These are phyloP conservation scores for Drosophila birchii DNA, from an alignment of 2,888 invertebrate genomes.

Conservation along the genomic window DNA sequence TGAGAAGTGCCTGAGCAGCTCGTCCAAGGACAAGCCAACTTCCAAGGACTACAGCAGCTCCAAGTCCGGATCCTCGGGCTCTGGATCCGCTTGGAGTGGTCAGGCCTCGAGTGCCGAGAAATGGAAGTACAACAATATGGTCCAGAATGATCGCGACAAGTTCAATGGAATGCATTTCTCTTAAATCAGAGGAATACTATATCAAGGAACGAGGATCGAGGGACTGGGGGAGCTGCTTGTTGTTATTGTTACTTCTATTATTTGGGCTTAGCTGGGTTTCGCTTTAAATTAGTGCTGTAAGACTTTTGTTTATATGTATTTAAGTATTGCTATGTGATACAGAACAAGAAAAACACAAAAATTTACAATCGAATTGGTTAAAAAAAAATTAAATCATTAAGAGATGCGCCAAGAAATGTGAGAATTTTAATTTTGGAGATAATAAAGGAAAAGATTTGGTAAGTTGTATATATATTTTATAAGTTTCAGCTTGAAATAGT, in stretches of 20 bases:
- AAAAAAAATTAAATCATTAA: slow-evolving; percentile 19
- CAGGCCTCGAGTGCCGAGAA: slow-evolving; percentile 76
- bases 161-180: slow-evolving; percentile 84
- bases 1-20: slow-evolving; percentile 74
- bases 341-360: neutral
- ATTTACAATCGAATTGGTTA: slow-evolving; percentile 19
- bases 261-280: slow-evolving; percentile 11
- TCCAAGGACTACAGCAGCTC: slow-evolving; percentile 29
- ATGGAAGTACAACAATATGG: slow-evolving; percentile 84
- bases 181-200: slow-evolving; percentile 55
- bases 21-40: slow-evolving; percentile 56
- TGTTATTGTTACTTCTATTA: slow-evolving; percentile 30
- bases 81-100: slow-evolving; percentile 62
- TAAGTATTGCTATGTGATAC: slow-evolving; percentile 40
- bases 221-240: slow-evolving; percentile 8
- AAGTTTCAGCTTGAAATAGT: too few species aligned
- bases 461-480: too few species aligned
- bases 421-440: neutral
- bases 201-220: neutral
- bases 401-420: slow-evolving; percentile 54
- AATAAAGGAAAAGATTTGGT: too few species aligned
- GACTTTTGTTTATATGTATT: slow-evolving; percentile 15
- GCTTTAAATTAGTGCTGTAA: slow-evolving; percentile 42
- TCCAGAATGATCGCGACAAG: slow-evolving; percentile 80
- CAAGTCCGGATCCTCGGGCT: slow-evolving; percentile 4